Evolutionary conservation across 1,140 invertebrate genomes (phyloP).

Genomic region (Luehdorfia chinensis): DNA sequence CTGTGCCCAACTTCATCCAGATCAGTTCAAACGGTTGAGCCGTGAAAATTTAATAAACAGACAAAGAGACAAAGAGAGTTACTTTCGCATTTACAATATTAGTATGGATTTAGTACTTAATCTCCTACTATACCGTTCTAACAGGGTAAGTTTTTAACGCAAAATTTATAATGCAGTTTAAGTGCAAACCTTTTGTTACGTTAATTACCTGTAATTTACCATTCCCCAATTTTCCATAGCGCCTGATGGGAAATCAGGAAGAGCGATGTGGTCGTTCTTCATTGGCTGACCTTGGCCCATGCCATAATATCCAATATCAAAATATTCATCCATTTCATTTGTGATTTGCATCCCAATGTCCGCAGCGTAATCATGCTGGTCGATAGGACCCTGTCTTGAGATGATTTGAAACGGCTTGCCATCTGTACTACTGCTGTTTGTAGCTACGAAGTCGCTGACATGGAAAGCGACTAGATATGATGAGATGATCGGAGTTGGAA

Average conservation of each 20-base stretch:
- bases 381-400: slow-evolving; percentile 44
- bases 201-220: slow-evolving; percentile 80
- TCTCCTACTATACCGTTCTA: too few relatives aligned
- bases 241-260: slow-evolving; percentile 85
- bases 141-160: too few relatives aligned
- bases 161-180: too few relatives aligned
- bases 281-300: slow-evolving; percentile 68
- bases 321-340: slow-evolving; percentile 71
- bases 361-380: slow-evolving; percentile 77
- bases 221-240: slow-evolving; percentile 83
- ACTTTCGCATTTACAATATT: too few relatives aligned
- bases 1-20: too few relatives aligned
- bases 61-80: too few relatives aligned
- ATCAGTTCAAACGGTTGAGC: too few relatives aligned
- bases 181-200: not conserved
- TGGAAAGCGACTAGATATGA: slow-evolving; percentile 92
- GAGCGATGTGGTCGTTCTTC: slow-evolving; percentile 81
- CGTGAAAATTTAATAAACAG: too few relatives aligned
- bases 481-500: slow-evolving; percentile 85
- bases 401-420: slow-evolving; percentile 74
- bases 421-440: slow-evolving; percentile 29
- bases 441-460: slow-evolving; percentile 84
- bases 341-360: slow-evolving; percentile 76
- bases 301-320: slow-evolving; percentile 65
- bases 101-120: too few relatives aligned